These are phyloP conservation scores for Ictalurus furcatus DNA, from an alignment of 2,113 vertebrate species.

Conservation along the genomic window DNA sequence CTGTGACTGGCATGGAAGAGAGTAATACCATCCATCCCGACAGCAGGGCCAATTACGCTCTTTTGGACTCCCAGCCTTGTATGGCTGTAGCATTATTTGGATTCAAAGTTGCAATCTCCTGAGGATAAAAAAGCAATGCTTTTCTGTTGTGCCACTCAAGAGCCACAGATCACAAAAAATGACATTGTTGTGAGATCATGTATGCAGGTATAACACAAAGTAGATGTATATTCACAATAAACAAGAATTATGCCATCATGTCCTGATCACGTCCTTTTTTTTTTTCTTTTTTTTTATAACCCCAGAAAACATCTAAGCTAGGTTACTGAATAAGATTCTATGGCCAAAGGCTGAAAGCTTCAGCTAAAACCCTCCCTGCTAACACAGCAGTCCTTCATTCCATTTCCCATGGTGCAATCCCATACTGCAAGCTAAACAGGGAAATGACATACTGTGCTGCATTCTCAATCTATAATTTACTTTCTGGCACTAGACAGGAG, in stretches of 20 bases:
- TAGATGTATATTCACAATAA: not conserved
- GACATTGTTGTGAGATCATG: not conserved
- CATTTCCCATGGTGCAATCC: constrained; percentile 48
- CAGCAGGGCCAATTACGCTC: not conserved
- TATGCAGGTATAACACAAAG: not conserved
- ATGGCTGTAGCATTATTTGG: not conserved
- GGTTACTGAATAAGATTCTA: not conserved
- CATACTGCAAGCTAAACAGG: not conserved
- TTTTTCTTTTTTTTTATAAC: not conserved
- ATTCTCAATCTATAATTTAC: constrained; percentile 46
- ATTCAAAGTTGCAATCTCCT: not conserved
- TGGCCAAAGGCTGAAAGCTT: not conserved
- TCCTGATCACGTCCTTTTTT: not conserved
- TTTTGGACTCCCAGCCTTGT: not conserved
- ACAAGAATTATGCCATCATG: too few relatives aligned
- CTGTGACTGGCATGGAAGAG: not conserved
- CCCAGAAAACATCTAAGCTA: not conserved
- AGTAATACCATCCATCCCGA: not conserved
- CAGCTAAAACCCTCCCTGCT: constrained; percentile 24
- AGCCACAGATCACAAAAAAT: not conserved
- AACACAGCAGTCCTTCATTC: constrained; percentile 44
- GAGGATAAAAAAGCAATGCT: not conserved
- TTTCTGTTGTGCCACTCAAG: not conserved
- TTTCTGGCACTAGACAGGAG: constrained; percentile 21
- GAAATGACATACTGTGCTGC: constrained; percentile 29